These are phyloP conservation scores for Cheirogaleus medius DNA, from an alignment of 2,113 vertebrate genomes.

Conservation along the genomic window DNA sequence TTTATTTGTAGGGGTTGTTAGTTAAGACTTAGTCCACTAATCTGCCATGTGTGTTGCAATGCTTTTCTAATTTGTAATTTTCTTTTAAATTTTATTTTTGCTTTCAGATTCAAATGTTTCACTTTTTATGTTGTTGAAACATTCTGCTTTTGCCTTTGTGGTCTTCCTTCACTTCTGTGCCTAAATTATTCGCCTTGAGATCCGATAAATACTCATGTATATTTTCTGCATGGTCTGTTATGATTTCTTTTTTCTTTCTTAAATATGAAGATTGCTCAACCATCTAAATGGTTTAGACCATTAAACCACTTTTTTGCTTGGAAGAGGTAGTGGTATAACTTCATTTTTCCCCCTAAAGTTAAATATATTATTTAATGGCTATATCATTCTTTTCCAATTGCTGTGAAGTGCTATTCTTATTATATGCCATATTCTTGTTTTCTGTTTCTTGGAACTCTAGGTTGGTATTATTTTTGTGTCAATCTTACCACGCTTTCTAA, in stretches of 20 bases:
- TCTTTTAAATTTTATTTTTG: neutral
- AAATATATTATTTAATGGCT: neutral
- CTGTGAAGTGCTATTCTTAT: neutral
- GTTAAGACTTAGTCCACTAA: neutral
- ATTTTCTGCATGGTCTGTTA: conserved; percentile 1
- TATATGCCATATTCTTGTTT: neutral
- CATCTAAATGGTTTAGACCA: neutral
- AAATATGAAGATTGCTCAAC: neutral
- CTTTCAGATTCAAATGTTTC: neutral
- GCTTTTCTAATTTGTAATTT: neutral
- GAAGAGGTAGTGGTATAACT: neutral
- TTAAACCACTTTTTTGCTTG: neutral
- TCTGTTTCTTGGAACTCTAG: neutral
- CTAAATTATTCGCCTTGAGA: neutral
- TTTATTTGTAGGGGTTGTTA: neutral
- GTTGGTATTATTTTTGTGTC: neutral
- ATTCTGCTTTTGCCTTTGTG: neutral
- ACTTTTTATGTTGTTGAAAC: neutral
- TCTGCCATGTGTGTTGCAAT: neutral
- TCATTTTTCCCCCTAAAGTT: neutral
- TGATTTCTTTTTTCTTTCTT: neutral
- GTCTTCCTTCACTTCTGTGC: neutral
- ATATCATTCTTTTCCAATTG: neutral
- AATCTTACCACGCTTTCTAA: neutral
- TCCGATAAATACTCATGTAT: neutral